Conservation (phyloP, 2,113 vertebrate species). For the Nipponia nippon region DNA sequence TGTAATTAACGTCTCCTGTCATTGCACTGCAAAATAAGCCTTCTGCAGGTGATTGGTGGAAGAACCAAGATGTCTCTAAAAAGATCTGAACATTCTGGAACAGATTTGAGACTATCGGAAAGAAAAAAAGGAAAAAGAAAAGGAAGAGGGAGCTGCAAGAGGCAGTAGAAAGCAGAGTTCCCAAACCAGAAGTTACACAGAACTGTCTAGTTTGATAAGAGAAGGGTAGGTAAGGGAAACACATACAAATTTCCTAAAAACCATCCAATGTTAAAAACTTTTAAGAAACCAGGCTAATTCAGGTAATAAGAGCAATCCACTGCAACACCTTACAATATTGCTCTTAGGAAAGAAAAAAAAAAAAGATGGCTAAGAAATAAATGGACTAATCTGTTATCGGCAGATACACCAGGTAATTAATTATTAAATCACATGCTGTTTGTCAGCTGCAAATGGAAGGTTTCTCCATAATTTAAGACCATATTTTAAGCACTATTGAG, state of each 20-base stretch:
- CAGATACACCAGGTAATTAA: constrained; percentile 19
- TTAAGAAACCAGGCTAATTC: not conserved
- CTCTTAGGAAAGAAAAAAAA: not conserved
- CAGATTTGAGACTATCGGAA: not conserved
- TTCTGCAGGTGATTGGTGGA: not conserved
- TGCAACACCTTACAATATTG: not conserved
- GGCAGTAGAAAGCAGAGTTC: not conserved
- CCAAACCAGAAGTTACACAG: not conserved
- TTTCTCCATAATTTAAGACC: constrained; percentile 34
- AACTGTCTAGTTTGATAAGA: not conserved
- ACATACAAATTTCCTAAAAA: not conserved
- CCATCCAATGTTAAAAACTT: not conserved
- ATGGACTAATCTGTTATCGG: not conserved
- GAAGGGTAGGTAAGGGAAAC: not conserved
- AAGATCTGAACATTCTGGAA: not conserved
- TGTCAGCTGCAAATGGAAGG: constrained; percentile 29
- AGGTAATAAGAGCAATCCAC: not conserved
- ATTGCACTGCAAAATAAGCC: not conserved
- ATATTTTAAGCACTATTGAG: not conserved
- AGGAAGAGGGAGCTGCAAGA: not conserved
- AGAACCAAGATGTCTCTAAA: not conserved
- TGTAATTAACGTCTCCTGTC: not conserved
- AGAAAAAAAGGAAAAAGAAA: not conserved
- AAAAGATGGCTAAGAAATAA: not conserved
- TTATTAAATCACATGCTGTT: constrained; percentile 35